Evolutionary conservation across 2,797 vertebrate genomes (phyloP), one percentile per base, ranked within the genome.

Genomic region (Melanotaenia maccullochi): DNA sequence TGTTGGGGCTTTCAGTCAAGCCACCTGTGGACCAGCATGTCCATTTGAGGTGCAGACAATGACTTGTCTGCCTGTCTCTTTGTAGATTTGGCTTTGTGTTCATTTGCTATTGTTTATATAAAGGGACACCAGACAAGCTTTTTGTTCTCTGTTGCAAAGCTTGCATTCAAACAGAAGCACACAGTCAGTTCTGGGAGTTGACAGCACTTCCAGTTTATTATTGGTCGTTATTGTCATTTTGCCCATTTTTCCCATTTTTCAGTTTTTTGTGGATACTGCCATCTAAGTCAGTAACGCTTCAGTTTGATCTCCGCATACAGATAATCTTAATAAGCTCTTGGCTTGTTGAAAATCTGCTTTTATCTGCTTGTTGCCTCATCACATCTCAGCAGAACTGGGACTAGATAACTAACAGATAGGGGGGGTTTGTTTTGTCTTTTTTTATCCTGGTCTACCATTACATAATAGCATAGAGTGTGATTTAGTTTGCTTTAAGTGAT

Each of bases 101-200:
- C 58, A 64, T 74, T 71, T 62, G 28, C 76, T 62, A 35, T 65
- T 65, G 58, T 68, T 69, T 51, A 25, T 40, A 40, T 54, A 18
- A 28, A 28, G 16, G 42, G 59, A 49, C 56, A 38, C 75, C 35
- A 47, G 25, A 25, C 5, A 1, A 57, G 68, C n/a, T 47, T 59
- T 72, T 40, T 73, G 36, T 57, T 80, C 24, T 52, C 61, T 58
- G 25, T 18, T 71, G 57, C 47, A 42, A 25, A 47, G 18, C 38
- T 69, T 3, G 28, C 30, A 58, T 61, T 30, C 47, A 49, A 7
- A 35, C 60, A 54, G 40, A 38, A 28, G 57, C 20, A 49, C 20
- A 3, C 40, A 16, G 56, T 36, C 25, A 8, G 33, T 69, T 9
- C 24, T 22, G 9, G 60, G 42, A 68, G 72, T 33, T 58, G 49